Evolutionary conservation across 2,113 vertebrate species (phyloP).

Genomic region (Myodes glareolus): DNA sequence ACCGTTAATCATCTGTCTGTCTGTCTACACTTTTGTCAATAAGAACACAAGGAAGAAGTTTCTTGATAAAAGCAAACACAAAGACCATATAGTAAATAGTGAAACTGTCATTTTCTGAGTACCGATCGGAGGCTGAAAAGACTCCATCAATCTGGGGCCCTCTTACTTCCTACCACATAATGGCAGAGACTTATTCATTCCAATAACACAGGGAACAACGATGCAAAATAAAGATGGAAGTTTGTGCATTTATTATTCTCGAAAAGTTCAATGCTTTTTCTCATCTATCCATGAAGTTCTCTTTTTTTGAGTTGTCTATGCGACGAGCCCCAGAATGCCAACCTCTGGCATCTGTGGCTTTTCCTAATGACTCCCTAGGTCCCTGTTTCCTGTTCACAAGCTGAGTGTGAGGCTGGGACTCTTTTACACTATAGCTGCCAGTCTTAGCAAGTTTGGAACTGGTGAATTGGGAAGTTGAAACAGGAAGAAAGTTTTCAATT

Average conservation of each 20-base stretch:
- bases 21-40: neutral
- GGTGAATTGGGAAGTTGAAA: conserved; percentile 41
- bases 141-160: neutral
- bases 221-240: neutral
- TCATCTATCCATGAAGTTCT: neutral
- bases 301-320: neutral
- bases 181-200: conserved; percentile 35
- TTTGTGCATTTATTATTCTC: conserved; percentile 25
- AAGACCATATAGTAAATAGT: neutral
- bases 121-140: conserved; percentile 37
- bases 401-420: neutral
- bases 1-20: neutral
- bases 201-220: neutral
- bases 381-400: neutral
- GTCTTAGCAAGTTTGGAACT: conserved; percentile 4
- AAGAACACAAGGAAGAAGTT: conserved; percentile 31
- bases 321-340: neutral
- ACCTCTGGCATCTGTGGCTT: neutral
- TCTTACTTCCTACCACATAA: neutral
- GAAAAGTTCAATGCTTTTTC: neutral
- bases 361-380: neutral
- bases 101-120: conserved; percentile 28
- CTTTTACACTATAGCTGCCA: neutral
- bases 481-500: neutral
- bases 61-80: conserved; percentile 37